phyloP scores from a whole-genome alignment of 2,888 invertebrate genomes.

The Mechanitis messenoides region DNA sequence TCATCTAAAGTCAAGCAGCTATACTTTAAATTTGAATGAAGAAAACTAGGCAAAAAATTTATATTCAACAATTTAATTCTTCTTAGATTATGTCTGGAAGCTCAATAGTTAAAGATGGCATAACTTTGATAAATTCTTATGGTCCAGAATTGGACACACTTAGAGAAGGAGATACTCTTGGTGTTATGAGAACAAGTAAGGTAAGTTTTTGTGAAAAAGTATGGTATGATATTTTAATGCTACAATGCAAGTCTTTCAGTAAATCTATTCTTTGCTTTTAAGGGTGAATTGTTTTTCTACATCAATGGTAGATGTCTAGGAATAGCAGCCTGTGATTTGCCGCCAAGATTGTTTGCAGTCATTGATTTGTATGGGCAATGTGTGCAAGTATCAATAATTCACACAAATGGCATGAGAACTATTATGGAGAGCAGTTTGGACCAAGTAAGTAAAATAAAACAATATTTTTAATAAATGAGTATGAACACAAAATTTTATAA shows the following conservation, averaged over 20 bases:
- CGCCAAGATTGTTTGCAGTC: conserved; percentile 90
- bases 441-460: conserved; percentile 41
- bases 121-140: conserved; percentile 87
- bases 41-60: neutral
- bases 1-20: too few relatives aligned
- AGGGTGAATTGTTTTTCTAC: conserved; percentile 91
- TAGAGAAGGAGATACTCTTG: conserved; percentile 88
- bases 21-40: too few relatives aligned
- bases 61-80: neutral
- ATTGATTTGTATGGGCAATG: conserved; percentile 96
- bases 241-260: too few relatives aligned
- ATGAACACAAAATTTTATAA: too few relatives aligned
- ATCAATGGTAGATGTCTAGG: conserved; percentile 94
- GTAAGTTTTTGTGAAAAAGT: conserved; percentile 48
- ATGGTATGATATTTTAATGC: too few relatives aligned
- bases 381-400: conserved; percentile 85
- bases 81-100: conserved; percentile 89
- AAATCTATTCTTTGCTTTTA: conserved; percentile 28
- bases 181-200: conserved; percentile 88
- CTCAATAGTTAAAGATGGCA: conserved; percentile 90
- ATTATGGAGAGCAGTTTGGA: conserved; percentile 50
- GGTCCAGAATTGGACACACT: conserved; percentile 90
- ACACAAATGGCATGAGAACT: conserved; percentile 45
- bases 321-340: conserved; percentile 87
- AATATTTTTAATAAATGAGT: too few relatives aligned